Base-by-base conservation (phyloP, 2,888 invertebrate genomes). In the Archips xylosteana region DNA sequence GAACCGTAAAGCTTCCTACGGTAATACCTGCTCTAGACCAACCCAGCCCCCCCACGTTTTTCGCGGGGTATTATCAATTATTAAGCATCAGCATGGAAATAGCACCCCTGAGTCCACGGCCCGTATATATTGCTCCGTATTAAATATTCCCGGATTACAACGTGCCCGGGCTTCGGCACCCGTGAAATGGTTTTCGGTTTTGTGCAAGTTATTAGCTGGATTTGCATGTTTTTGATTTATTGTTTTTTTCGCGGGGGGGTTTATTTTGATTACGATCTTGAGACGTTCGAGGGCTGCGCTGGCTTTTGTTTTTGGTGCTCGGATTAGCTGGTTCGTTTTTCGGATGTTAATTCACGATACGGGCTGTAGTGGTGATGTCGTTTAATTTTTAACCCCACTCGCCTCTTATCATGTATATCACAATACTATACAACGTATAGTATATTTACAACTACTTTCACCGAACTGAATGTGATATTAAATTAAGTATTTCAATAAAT, bases 11-110 rank as follows among this genome's bases (percentile, higher is more conserved):
- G 65, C 59, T 42, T 12, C 12, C 12, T 12, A 12, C 45, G 83
- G 87, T 87, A 78, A 68, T 75, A 87, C 64, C 89, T 87, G 12
- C 92, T 92, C 91, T n/a, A 76, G 75, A 76, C 78, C 78, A 2
- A 70, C 32, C 73, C 81, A 76, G 75, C 49, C 72, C 64, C 79
- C 78, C 85, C 85, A 89, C 88, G 92, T 93, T 94, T 93, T 94
- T 93, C 92, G 92, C 91, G 91, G 91, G 90, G 92, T 90, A 94
- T 94, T 94, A 94, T 94, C 94, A 94, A 94, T 94, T 94, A 94
- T 94, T 94, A 92, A 94, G 92, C 92, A 94, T 94, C 94, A 94
- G 92, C 93, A 92, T 92, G 92, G 90, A 94, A 92, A 94, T 92
- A 91, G 92, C 91, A 91, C 94, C 94, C 94, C 83, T 79, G 94